These are phyloP conservation scores for Onychomys arenicola DNA, from an alignment of 2,797 vertebrate species.

Conservation along the genomic window DNA sequence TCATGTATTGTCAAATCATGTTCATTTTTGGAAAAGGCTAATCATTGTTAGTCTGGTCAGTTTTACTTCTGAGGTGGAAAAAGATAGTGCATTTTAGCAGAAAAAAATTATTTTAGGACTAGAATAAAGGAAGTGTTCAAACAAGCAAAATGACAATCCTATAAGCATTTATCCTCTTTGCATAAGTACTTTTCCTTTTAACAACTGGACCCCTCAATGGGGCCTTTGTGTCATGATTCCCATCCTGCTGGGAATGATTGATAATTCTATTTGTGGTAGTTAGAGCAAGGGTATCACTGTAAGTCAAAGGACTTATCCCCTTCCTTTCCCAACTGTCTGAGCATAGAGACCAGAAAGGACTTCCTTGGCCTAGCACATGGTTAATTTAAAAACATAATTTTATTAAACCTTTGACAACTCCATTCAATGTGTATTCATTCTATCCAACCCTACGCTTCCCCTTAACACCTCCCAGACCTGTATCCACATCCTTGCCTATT, in stretches of 20 bases:
- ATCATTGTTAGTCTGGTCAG: not conserved
- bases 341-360: constrained; percentile 16
- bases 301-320: not conserved
- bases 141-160: constrained; percentile 6
- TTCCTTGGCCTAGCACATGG: not conserved
- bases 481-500: not conserved
- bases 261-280: constrained; percentile 60
- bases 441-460: not conserved
- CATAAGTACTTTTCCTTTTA: constrained; percentile 68
- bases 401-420: not conserved
- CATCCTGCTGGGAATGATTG: constrained; percentile 40
- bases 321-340: constrained; percentile 15
- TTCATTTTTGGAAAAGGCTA: constrained; percentile 20
- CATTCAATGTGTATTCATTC: not conserved
- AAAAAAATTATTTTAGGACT: constrained; percentile 20
- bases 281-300: constrained; percentile 12
- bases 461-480: not conserved
- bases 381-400: not conserved
- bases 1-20: not conserved
- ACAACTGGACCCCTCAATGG: constrained; percentile 51
- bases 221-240: constrained; percentile 58
- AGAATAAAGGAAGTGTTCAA: constrained; percentile 60
- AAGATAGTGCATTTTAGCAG: constrained; percentile 28
- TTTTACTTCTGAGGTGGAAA: constrained; percentile 44
- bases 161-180: constrained; percentile 39